Base-by-base conservation (phyloP, 1,140 invertebrate genomes). In the Apis florea region DNA sequence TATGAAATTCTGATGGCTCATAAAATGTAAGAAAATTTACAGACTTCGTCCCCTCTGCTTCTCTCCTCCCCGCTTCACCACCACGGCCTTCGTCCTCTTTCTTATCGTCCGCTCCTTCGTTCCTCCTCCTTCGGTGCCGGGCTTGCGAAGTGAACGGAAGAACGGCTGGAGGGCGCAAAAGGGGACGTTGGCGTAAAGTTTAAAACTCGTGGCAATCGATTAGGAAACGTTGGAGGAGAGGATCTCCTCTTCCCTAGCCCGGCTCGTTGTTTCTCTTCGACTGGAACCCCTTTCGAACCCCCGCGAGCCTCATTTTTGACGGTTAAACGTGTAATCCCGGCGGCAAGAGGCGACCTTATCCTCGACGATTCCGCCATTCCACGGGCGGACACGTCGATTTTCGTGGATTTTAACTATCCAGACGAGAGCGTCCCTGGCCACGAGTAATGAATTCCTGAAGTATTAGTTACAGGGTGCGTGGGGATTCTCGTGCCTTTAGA, bases 11-110 rank as follows among this genome's bases (percentile, higher is more conserved):
- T 94, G 93, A 94, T 94, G 92, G 93, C 92, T 94, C 93, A 93
- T 94, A 94, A 93, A 94, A 94, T 93, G 93, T 93, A 94, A 93
- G 93, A 94, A 94, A 94, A 93, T 93, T 94, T 93, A 94, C 93
- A 94, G 93, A 93, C 93, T 93, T 91, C 85, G 85, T 87, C 90
- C 83, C 85, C 83, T 79, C 70, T 70, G 78, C 83, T 13, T 54
- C 69, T 83, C 72, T 79, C 64, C 71, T 72, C 19, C 11, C 11
- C 21, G 40, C 81, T 59, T 73, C 75, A 54, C 73, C 64, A 24
- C 6, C 26, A 6, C 12, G 31, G 59, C 64, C 66, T 73, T 85
- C 40, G 70, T 68, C 83, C 79, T 56, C 71, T 56, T 81, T 82
- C 85, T 77, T 66, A 67, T 67, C 59, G 24, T 53, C 78, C 54